phyloP scores from a whole-genome alignment of 1,140 invertebrate genomes.

The Liolophura sinensis region DNA sequence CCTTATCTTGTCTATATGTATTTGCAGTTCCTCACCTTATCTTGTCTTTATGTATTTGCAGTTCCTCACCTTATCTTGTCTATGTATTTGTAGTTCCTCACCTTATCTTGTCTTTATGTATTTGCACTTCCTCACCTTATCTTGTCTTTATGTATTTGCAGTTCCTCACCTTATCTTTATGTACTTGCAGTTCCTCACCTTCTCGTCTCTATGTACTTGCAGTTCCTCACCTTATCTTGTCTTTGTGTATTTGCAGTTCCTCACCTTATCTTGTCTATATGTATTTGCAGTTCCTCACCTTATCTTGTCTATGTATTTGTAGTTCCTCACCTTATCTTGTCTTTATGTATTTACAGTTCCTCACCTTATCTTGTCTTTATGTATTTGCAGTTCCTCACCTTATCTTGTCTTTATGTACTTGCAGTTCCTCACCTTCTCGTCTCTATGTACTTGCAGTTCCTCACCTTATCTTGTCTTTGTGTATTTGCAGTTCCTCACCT shows the following conservation, averaged over 20 bases:
- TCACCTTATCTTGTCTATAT: constrained; percentile 60
- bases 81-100: too few relatives aligned
- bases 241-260: not conserved
- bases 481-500: constrained; percentile 70
- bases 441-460: not conserved
- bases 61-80: too few relatives aligned
- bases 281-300: too few relatives aligned
- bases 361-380: not conserved
- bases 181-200: too few relatives aligned
- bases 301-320: not conserved
- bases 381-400: constrained; percentile 51
- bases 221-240: not conserved
- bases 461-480: constrained; percentile 72
- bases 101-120: too few relatives aligned
- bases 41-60: too few relatives aligned
- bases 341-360: not conserved
- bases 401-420: constrained; percentile 49
- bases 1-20: too few relatives aligned
- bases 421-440: too few relatives aligned
- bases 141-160: too few relatives aligned
- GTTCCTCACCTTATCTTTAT: too few relatives aligned
- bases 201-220: not conserved
- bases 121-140: too few relatives aligned
- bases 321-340: constrained; percentile 46
- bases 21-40: too few relatives aligned